These are phyloP conservation scores for Sorex araneus DNA, from an alignment of 2,113 vertebrate species.

Conservation along the genomic window DNA sequence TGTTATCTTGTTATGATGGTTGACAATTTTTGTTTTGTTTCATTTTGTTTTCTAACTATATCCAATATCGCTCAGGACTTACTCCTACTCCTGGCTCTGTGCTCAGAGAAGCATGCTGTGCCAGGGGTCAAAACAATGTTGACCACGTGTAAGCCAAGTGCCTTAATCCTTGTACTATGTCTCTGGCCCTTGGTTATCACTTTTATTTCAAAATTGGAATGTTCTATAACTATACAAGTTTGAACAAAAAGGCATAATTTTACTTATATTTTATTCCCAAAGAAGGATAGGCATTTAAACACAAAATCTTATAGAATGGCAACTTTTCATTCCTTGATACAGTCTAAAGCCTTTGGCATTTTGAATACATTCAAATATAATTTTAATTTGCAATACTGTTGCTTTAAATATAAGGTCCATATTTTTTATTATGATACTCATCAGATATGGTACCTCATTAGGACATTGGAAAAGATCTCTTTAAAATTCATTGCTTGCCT, in stretches of 20 bases:
- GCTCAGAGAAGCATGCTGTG: too few relatives aligned
- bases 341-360: conserved; percentile 43
- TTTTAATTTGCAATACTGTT: conserved; percentile 59
- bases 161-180: too few relatives aligned
- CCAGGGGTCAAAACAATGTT: too few relatives aligned
- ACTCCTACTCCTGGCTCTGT: too few relatives aligned
- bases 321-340: not conserved
- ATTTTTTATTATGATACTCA: conserved; percentile 57
- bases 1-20: not conserved
- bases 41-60: not conserved
- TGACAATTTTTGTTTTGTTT: not conserved
- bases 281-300: not conserved
- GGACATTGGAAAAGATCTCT: conserved; percentile 59
- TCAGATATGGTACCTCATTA: conserved; percentile 72
- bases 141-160: too few relatives aligned
- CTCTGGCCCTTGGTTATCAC: not conserved
- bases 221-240: not conserved
- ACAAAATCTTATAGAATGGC: conserved; percentile 33
- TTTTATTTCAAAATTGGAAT: conserved; percentile 13
- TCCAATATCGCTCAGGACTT: too few relatives aligned
- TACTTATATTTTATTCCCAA: not conserved
- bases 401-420: conserved; percentile 49
- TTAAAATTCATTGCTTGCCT: conserved; percentile 73
- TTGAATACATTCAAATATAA: conserved; percentile 51
- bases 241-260: not conserved